phyloP scores from a whole-genome alignment of 2,113 vertebrate species.

The Thinocorus orbignyianus region DNA sequence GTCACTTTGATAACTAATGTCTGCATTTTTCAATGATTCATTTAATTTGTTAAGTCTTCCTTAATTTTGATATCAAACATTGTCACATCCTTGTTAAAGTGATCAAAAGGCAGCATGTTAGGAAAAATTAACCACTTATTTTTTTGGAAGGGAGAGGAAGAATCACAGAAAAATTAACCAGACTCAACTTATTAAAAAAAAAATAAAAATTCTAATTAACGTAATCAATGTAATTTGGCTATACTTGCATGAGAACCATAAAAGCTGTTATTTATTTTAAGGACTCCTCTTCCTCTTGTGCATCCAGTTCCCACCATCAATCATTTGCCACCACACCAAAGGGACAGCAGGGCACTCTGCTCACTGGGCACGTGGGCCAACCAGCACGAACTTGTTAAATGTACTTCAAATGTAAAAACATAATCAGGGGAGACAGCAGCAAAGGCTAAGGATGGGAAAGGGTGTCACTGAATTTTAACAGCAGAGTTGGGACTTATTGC shows the following conservation, averaged over 20 bases:
- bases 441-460: not conserved
- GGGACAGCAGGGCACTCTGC: not conserved
- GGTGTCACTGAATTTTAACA: not conserved
- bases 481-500: not conserved
- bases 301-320: not conserved
- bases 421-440: not conserved
- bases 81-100: not conserved
- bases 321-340: not conserved
- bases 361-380: accelerated
- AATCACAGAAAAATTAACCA: not conserved
- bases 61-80: not conserved
- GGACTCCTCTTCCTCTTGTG: not conserved
- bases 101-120: not conserved
- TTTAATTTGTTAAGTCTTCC: not conserved
- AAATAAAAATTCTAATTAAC: not conserved
- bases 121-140: not conserved
- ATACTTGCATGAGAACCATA: not conserved
- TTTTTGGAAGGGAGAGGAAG: not conserved
- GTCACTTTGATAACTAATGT: not conserved
- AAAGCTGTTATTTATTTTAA: not conserved
- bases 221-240: not conserved
- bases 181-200: not conserved
- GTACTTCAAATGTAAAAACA: not conserved
- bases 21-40: not conserved
- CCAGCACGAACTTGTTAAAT: not conserved